Evolutionary conservation across 2,113 vertebrate genomes (phyloP).

Genomic region (Anarhynchus alexandrinus): DNA sequence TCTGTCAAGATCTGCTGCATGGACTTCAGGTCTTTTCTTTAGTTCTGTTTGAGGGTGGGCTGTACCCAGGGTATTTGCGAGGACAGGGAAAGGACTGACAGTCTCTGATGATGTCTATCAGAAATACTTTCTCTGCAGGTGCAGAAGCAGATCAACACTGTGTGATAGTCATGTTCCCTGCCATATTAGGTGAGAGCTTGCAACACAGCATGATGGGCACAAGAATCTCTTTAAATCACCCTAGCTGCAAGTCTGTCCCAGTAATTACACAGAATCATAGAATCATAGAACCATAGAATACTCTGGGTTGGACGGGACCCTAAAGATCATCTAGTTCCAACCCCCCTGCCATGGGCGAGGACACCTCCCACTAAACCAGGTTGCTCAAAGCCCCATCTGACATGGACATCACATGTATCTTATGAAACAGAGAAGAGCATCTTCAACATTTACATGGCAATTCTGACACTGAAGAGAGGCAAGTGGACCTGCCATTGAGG

Average conservation of each 20-base stretch:
- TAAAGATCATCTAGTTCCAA: no score
- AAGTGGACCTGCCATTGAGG: not conserved
- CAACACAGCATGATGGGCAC: not conserved
- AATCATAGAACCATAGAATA: no score
- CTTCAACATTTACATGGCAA: not conserved
- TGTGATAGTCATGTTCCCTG: accelerated
- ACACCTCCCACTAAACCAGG: no score
- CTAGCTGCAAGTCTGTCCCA: not conserved
- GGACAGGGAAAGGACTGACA: not conserved
- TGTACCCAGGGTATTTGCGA: not conserved
- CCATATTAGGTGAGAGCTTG: not conserved
- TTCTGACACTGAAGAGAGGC: not conserved
- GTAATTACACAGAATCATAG: no score
- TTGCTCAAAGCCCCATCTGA: no score
- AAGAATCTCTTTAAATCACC: not conserved
- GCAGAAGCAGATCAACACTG: not conserved
- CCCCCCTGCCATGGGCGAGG: no score
- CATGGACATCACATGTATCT: not conserved
- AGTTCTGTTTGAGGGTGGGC: not conserved
- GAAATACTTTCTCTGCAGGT: not conserved
- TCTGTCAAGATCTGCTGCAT: not conserved
- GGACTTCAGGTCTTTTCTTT: not conserved
- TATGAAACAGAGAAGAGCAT: not conserved
- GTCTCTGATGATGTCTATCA: not conserved
- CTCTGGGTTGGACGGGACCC: no score